Conservation (phyloP, 2,797 vertebrate genomes). For the Australoheros facetus region DNA sequence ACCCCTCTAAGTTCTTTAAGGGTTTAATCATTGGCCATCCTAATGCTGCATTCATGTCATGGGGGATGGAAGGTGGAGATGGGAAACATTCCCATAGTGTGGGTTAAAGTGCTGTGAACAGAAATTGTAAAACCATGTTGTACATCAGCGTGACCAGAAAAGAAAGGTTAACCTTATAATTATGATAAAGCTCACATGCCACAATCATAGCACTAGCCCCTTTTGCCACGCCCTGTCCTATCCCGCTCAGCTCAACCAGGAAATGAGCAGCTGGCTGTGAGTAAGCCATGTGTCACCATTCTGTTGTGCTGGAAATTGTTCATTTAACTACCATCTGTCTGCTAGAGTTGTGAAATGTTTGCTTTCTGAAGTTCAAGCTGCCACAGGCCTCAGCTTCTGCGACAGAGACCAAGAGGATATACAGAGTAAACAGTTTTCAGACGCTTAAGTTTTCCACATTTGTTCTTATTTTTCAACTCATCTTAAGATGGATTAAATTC, state of each 20-base stretch:
- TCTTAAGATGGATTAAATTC: background rate
- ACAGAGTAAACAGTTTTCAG: background rate
- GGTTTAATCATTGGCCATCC: background rate
- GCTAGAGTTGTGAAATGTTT: conserved; percentile 70
- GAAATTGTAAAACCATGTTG: background rate
- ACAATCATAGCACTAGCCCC: background rate
- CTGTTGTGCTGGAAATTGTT: conserved; percentile 44
- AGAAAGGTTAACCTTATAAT: background rate
- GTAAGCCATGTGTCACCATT: conserved; percentile 49
- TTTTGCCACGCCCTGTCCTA: conserved; percentile 17
- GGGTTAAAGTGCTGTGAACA: background rate
- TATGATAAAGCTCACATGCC: background rate
- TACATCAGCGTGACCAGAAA: background rate
- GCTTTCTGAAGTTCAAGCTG: conserved; percentile 49
- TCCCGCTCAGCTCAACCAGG: conserved; percentile 26
- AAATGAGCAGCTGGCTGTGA: conserved; percentile 51
- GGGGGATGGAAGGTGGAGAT: background rate
- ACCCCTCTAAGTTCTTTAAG: background rate
- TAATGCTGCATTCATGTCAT: background rate
- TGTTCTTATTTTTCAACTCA: background rate
- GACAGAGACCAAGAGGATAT: background rate
- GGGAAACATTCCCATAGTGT: background rate
- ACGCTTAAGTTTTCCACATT: background rate
- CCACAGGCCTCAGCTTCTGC: conserved; percentile 40
- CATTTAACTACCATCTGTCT: conserved; percentile 38